These are phyloP conservation scores for Eriocheir sinensis DNA, from an alignment of 1,140 invertebrate genomes.

Conservation along the genomic window DNA sequence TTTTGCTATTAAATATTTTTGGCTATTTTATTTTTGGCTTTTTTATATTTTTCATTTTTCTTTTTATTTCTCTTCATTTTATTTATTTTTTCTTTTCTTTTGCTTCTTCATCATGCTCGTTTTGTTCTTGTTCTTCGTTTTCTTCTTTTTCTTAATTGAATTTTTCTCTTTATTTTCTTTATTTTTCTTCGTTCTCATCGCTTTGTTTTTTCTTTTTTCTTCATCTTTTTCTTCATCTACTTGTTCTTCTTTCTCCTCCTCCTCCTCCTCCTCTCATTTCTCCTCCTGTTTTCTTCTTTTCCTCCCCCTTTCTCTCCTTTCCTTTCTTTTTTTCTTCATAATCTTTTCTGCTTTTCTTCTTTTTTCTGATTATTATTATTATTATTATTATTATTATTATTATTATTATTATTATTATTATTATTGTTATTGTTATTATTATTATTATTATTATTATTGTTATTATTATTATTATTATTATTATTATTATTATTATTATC, in stretches of 20 bases:
- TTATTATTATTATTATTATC: too few relatives aligned
- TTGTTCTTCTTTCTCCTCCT: neutral
- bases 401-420: neutral
- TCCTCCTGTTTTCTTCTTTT: neutral
- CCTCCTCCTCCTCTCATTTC: neutral
- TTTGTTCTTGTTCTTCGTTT: too few relatives aligned
- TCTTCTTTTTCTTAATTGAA: too few relatives aligned
- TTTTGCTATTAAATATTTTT: too few relatives aligned
- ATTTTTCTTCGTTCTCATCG: neutral
- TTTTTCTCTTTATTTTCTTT: neutral
- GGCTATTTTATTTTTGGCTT: too few relatives aligned
- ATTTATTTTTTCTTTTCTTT: neutral
- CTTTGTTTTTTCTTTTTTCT: neutral
- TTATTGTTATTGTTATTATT: neutral
- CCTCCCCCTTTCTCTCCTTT: neutral
- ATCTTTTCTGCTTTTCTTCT: neutral
- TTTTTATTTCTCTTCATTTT: neutral
- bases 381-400: neutral
- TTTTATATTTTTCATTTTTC: too few relatives aligned
- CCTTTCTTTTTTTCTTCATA: neutral
- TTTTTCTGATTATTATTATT: too few relatives aligned
- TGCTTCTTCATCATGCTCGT: too few relatives aligned
- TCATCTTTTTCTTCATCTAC: too few relatives aligned
- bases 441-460: neutral
- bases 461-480: too few relatives aligned